phyloP scores from a whole-genome alignment of 2,797 vertebrate genomes.

The Anolis apletophallus region DNA sequence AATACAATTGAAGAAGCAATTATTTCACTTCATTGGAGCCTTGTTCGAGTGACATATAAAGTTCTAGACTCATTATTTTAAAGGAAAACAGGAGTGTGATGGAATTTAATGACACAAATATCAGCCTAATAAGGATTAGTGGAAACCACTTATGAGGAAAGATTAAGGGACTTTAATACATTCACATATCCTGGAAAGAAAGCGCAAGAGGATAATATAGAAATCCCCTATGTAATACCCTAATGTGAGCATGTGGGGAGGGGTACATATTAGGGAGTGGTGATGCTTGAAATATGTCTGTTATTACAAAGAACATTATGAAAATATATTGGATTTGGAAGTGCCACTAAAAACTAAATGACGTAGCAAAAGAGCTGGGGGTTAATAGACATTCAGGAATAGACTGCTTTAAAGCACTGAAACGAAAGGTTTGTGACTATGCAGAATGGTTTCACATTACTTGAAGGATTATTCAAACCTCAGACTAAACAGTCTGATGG shows the following conservation, averaged over 20 bases:
- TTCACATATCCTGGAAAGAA: slow-evolving; percentile 32
- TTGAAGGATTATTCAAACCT: neutral
- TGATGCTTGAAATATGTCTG: neutral
- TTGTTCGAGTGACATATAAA: neutral
- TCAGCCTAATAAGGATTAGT: neutral
- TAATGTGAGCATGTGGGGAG: neutral
- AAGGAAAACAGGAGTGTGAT: neutral
- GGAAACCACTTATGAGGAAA: slow-evolving; percentile 31
- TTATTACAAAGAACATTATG: slow-evolving; percentile 6
- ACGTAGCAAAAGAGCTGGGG: slow-evolving; percentile 11
- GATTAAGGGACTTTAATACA: slow-evolving; percentile 15
- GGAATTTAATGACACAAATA: slow-evolving; percentile 40
- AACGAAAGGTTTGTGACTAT: neutral
- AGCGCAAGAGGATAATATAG: neutral
- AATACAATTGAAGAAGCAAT: slow-evolving; percentile 2
- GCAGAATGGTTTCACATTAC: neutral
- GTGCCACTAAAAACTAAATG: slow-evolving; percentile 9
- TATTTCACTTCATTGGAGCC: slow-evolving; percentile 17
- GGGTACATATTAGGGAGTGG: slow-evolving; percentile 15
- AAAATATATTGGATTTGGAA: slow-evolving; percentile 19
- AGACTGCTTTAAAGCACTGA: neutral
- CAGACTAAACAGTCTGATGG: neutral
- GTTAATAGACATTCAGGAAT: slow-evolving; percentile 16
- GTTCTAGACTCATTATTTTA: slow-evolving; percentile 27
- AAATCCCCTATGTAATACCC: slow-evolving; percentile 20